Base-by-base conservation (phyloP, 2,797 vertebrate species). In the Rhinatrema bivittatum region DNA sequence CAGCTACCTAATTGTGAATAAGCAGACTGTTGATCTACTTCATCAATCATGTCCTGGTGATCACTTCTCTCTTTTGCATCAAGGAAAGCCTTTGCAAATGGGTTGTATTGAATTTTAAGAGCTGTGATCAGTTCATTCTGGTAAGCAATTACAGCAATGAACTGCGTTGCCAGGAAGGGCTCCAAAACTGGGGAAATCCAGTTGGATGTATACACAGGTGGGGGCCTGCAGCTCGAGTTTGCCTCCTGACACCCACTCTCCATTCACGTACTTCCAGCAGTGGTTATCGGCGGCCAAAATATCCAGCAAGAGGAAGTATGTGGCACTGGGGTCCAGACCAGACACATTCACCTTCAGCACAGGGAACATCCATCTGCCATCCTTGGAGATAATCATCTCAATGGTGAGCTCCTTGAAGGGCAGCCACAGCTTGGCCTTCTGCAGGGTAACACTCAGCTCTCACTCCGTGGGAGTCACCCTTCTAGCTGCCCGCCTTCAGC, bases 61-160 rank as follows among this genome's bases (percentile, higher is more conserved):
- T 91, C 88, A 4, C 63, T 88, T 93, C 91, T 87, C 63, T 94
- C 92, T 57, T 96, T 97, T 1, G 91, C 88, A 49, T 97, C 93
- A 73, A 96, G 75, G 68, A 97, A 97, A 29, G 93, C 94, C 77
- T 97, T 97, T 35, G 93, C 93, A 50, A 97, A 97, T 9, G 93
- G 93, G 58, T n/a, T n/a, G n/a, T n/a, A n/a, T n/a, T n/a, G 38
- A 86, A 89, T 68, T 87, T 90, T 53, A 85, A 65, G 25, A 84
- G 87, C 83, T 31, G 90, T 92, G 57, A 91, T 84, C 90, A 91
- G 66, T n/a, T n/a, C n/a, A n/a, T n/a, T n/a, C n/a, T n/a, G n/a
- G n/a, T n/a, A n/a, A n/a, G n/a, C n/a, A n/a, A n/a, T n/a, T n/a
- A n/a, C n/a, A n/a, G n/a, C n/a, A n/a, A n/a, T n/a, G n/a, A n/a